Evolutionary conservation across 1,140 invertebrate genomes (phyloP), one percentile per base, ranked within the genome.

Genomic region (Dreissena polymorpha): DNA sequence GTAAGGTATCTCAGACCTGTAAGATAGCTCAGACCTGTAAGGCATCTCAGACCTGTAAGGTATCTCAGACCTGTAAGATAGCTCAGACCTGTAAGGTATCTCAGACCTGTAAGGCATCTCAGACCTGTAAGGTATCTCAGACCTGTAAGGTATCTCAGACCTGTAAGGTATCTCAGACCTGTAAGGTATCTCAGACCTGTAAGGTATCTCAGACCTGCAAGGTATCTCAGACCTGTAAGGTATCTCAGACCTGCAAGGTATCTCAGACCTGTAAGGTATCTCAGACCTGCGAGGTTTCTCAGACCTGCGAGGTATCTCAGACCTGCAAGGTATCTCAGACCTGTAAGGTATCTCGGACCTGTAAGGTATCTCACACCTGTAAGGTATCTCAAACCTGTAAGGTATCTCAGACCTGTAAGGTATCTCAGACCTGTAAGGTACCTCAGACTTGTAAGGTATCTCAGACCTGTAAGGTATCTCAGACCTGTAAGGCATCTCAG

Each of bases 1-100:
- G 89, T 89, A 64, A 91, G 88, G 92, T 93, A 83, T 53, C 65
- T 13, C n/a, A n/a, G n/a, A n/a, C n/a, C n/a, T n/a, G n/a, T n/a
- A n/a, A n/a, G n/a, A n/a, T n/a, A n/a, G n/a, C n/a, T 90, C 65
- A 74, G 78, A 73, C 75, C 86, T 57, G 89, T 89, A 64, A 91
- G 88, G 92, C 92, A 83, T 53, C 65, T 90, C 65, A 74, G 78
- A 73, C 75, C 86, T 57, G 89, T 89, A 64, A 91, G 88, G 92
- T 93, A 83, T 53, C 65, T 13, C n/a, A n/a, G n/a, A n/a, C n/a
- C n/a, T n/a, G n/a, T n/a, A n/a, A n/a, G n/a, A n/a, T n/a, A n/a
- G n/a, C n/a, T 90, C 65, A 74, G 78, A 73, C 75, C 86, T 57
- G 89, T 89, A 64, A 91, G 88, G 92, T 93, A 83, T 53, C 65